phyloP scores from a whole-genome alignment of 1,140 invertebrate genomes.

The Caenorhabditis tropicalis region DNA sequence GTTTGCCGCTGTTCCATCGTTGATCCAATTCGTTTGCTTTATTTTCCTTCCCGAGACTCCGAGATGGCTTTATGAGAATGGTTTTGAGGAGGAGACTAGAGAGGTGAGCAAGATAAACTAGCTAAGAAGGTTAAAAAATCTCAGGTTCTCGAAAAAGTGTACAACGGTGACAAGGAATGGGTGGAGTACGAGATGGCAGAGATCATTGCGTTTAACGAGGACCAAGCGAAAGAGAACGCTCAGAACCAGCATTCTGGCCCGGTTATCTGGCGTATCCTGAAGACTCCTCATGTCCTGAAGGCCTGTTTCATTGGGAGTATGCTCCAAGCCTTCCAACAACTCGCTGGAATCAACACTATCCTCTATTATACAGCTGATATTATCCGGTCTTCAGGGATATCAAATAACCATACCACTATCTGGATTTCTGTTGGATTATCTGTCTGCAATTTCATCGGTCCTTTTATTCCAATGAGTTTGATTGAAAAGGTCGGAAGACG shows the following conservation, averaged over 20 bases:
- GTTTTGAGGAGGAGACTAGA: constrained; percentile 64
- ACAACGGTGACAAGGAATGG: constrained; percentile 66
- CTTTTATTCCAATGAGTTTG: constrained; percentile 76
- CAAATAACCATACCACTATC: constrained; percentile 75
- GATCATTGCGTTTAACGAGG: constrained; percentile 49
- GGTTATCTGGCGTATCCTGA: constrained; percentile 73
- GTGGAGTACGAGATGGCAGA: constrained; percentile 66
- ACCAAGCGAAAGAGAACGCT: background rate
- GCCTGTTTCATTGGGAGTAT: constrained; percentile 77
- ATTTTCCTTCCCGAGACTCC: constrained; percentile 78
- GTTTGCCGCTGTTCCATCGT: constrained; percentile 76
- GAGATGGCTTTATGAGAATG: constrained; percentile 75
- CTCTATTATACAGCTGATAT: constrained; percentile 79
- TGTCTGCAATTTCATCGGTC: constrained; percentile 76
- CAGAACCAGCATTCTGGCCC: constrained; percentile 56
- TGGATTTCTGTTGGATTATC: constrained; percentile 75
- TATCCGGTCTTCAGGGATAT: constrained; percentile 77
- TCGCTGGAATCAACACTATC: constrained; percentile 78
- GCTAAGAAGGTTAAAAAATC: background rate
- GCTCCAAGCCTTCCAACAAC: constrained; percentile 77
- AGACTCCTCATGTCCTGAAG: constrained; percentile 73
- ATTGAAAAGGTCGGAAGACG: constrained; percentile 77
- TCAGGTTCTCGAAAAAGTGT: constrained; percentile 70
- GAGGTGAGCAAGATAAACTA: constrained; percentile 70
- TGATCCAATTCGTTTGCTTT: constrained; percentile 77